A percentile compares a stretch with the other conserved stretches of the same genome.
These are phyloP conservation scores for Anseranas semipalmata DNA, from an alignment of 2,113 vertebrate genomes.

Conservation along the genomic window DNA sequence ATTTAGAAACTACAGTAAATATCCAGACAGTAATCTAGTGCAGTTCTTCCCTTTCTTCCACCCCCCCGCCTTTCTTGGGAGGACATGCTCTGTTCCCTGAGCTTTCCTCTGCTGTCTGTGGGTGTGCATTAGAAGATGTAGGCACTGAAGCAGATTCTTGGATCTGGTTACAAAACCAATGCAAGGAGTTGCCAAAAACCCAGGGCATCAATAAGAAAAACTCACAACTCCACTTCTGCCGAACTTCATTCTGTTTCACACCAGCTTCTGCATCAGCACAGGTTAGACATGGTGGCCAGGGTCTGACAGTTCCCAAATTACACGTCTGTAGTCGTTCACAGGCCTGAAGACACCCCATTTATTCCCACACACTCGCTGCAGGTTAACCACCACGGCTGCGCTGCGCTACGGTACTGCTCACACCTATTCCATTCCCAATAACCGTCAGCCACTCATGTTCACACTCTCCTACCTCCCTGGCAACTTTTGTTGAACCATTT, in stretches of 20 bases:
- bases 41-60: constrained; percentile 38
- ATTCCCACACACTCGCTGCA: fast-evolving
- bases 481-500: background rate
- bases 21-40: constrained; percentile 44
- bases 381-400: background rate
- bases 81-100: background rate
- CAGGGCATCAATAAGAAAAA: background rate
- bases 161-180: background rate
- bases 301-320: background rate
- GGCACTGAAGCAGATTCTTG: background rate
- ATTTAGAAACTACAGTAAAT: constrained; percentile 62
- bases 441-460: background rate
- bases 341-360: background rate
- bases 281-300: background rate
- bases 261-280: background rate
- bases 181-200: background rate
- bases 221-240: background rate
- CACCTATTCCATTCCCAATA: background rate
- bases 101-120: background rate
- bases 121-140: background rate
- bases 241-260: background rate
- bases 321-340: background rate
- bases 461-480: background rate
- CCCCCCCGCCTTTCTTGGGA: constrained; percentile 13
- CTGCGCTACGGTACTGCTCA: background rate